Evolutionary conservation across 2,888 invertebrate genomes (phyloP).

Genomic region (Mesoligia furuncula): DNA sequence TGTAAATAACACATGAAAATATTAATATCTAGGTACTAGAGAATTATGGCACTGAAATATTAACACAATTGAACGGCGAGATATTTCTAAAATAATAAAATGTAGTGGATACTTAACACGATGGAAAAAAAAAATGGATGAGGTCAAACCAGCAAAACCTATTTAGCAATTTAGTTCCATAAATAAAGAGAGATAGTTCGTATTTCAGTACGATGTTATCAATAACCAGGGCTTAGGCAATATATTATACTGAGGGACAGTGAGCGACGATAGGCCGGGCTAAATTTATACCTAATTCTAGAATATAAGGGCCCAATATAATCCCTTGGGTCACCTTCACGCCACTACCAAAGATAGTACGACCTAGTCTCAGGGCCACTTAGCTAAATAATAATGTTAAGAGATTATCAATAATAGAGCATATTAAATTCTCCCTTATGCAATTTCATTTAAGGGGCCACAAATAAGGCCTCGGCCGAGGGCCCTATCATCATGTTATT

Average conservation of each 20-base stretch:
- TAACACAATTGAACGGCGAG: background rate
- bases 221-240: slow-evolving; percentile 38
- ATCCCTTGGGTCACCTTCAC: slow-evolving; percentile 39
- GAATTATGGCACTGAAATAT: background rate
- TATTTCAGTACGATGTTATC: slow-evolving; percentile 27
- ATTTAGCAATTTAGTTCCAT: slow-evolving; percentile 21
- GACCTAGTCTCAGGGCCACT: slow-evolving; percentile 35
- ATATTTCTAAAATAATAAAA: background rate
- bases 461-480: slow-evolving; percentile 61
- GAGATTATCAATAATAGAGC: slow-evolving; percentile 50
- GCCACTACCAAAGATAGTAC: slow-evolving; percentile 17
- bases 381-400: slow-evolving; percentile 39
- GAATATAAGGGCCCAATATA: slow-evolving; percentile 39
- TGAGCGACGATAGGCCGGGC: slow-evolving; percentile 40
- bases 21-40: background rate
- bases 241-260: slow-evolving; percentile 30
- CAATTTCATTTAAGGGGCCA: slow-evolving; percentile 61
- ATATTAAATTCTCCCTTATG: slow-evolving; percentile 53
- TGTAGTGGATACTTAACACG: background rate
- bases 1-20: background rate
- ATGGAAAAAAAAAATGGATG: background rate
- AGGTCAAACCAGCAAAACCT: slow-evolving; percentile 1
- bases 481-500: slow-evolving; percentile 72
- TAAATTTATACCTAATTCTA: slow-evolving; percentile 49
- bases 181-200: slow-evolving; percentile 26